Conservation (phyloP, 2,113 vertebrate species). For the Chaetura pelagica region DNA sequence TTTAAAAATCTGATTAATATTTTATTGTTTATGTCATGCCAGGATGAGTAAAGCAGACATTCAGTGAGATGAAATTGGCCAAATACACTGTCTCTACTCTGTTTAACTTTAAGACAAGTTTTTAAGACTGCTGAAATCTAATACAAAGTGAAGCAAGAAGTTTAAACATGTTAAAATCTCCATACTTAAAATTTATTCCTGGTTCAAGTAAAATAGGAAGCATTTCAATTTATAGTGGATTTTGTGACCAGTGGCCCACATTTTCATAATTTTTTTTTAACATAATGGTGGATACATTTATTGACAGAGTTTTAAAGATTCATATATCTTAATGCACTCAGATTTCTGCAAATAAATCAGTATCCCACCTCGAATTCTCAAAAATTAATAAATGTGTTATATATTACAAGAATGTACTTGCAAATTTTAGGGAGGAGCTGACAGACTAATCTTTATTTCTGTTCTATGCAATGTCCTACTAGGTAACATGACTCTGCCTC, state of each 20-base stretch:
- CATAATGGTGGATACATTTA: background rate
- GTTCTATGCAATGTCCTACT: background rate
- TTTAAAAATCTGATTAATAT: background rate
- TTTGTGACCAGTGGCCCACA: background rate
- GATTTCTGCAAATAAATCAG: background rate
- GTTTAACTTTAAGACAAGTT: background rate
- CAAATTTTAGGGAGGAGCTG: background rate
- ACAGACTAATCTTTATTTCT: background rate
- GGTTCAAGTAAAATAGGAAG: background rate
- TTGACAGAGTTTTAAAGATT: constrained; percentile 37
- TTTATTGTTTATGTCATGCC: background rate
- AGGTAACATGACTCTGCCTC: background rate
- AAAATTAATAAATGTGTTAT: background rate
- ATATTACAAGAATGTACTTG: background rate
- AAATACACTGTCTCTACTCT: background rate
- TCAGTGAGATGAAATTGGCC: background rate
- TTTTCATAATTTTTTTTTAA: constrained; percentile 45
- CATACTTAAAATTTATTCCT: background rate
- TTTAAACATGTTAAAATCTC: background rate
- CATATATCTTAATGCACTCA: background rate
- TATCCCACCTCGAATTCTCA: background rate
- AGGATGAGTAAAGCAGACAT: background rate
- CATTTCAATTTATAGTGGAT: constrained; percentile 40
- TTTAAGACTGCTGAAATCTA: background rate
- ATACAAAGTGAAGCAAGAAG: background rate